These are phyloP conservation scores for Melospiza georgiana DNA, from an alignment of 2,113 vertebrate species.

Conservation along the genomic window DNA sequence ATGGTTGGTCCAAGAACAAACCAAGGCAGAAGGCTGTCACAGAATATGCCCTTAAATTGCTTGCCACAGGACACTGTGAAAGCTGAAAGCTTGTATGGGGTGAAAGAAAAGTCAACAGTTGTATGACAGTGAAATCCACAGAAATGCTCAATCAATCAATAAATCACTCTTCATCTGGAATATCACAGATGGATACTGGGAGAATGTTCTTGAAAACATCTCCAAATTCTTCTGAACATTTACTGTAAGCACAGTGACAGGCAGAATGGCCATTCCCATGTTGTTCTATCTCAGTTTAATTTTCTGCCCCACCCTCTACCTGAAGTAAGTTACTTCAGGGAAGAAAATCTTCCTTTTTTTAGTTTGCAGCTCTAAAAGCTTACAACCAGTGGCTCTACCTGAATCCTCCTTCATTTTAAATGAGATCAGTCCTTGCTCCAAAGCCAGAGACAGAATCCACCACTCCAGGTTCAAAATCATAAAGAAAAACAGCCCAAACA, in stretches of 20 bases:
- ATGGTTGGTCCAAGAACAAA: neutral
- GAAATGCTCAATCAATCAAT: neutral
- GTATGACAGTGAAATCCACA: neutral
- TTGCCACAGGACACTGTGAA: neutral
- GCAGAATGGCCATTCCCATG: neutral
- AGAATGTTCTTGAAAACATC: neutral
- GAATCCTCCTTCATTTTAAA: neutral
- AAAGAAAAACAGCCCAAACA: neutral
- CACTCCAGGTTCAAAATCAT: neutral
- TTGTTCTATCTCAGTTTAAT: neutral
- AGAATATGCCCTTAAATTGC: neutral
- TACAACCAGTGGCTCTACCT: neutral
- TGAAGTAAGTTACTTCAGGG: neutral
- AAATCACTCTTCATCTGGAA: neutral
- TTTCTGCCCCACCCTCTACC: neutral
- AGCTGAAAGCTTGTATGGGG: neutral
- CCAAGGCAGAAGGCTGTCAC: neutral
- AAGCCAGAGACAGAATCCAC: neutral
- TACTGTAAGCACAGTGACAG: neutral
- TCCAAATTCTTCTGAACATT: neutral
- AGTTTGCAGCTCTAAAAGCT: neutral
- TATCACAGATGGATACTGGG: neutral
- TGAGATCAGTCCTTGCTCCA: neutral
- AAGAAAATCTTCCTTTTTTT: neutral
- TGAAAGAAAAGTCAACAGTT: neutral